phyloP scores from a whole-genome alignment of 2,113 vertebrate genomes.

The Scomber japonicus region DNA sequence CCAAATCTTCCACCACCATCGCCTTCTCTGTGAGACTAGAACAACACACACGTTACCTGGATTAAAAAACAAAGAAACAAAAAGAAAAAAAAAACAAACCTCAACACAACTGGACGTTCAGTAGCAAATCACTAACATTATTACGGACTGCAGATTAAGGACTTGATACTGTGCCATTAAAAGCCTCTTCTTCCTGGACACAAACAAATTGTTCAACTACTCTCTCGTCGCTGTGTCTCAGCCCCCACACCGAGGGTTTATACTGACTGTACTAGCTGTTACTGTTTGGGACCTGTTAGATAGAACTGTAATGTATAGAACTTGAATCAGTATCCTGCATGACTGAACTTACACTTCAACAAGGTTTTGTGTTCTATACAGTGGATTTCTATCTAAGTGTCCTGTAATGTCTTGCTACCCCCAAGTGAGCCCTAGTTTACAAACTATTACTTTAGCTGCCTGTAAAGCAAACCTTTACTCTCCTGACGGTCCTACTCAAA shows the following conservation, averaged over 20 bases:
- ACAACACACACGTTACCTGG: slow-evolving; percentile 30
- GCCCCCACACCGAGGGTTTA: slow-evolving; percentile 42
- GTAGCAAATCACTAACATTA: slow-evolving; percentile 68
- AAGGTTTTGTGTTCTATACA: slow-evolving; percentile 78
- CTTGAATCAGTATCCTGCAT: slow-evolving; percentile 76
- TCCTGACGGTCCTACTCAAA: slow-evolving; percentile 33
- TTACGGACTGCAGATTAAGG: slow-evolving; percentile 51
- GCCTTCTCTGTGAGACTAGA: slow-evolving; percentile 62
- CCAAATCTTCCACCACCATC: slow-evolving; percentile 44
- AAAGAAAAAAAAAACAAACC: slow-evolving; percentile 10
- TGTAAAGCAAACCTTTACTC: slow-evolving; percentile 50
- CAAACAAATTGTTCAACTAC: slow-evolving; percentile 53
- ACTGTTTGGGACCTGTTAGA: slow-evolving; percentile 71
- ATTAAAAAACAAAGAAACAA: slow-evolving; percentile 18
- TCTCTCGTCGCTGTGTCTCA: slow-evolving; percentile 57
- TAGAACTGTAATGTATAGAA: slow-evolving; percentile 81
- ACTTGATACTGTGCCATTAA: slow-evolving; percentile 74
- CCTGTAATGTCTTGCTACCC: slow-evolving; percentile 65
- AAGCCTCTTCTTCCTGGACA: slow-evolving; percentile 67
- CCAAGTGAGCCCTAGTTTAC: slow-evolving; percentile 58
- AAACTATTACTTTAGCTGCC: slow-evolving; percentile 58
- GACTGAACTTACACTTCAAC: slow-evolving; percentile 60
- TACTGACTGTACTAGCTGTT: slow-evolving; percentile 52
- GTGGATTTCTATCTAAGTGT: slow-evolving; percentile 77
- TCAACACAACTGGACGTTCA: slow-evolving; percentile 36